phyloP scores from a whole-genome alignment of 1,140 invertebrate genomes.

The Cepaea nemoralis region DNA sequence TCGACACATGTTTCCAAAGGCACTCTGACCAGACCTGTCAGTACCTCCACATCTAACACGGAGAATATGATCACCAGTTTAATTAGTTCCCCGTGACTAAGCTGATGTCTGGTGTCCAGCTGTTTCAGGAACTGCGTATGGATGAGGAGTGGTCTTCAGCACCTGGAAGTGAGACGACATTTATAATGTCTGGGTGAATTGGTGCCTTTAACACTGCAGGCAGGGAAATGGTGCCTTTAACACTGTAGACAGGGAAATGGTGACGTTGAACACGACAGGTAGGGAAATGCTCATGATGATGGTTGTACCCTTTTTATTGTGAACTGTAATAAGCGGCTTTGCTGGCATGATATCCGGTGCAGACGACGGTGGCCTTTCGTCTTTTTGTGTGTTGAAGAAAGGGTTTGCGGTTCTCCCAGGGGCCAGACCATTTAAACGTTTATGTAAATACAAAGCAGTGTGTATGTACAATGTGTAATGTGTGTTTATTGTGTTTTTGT shows the following conservation, averaged over 20 bases:
- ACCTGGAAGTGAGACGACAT: slow-evolving; percentile 96
- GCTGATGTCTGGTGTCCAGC: slow-evolving; percentile 99
- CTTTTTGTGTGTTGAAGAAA: too few relatives aligned
- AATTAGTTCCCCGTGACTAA: slow-evolving; percentile 99
- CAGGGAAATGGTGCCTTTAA: too few relatives aligned
- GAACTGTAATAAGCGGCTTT: slow-evolving; percentile 92
- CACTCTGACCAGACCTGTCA: slow-evolving; percentile 98
- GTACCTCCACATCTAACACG: slow-evolving; percentile 99
- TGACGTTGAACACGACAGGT: too few relatives aligned
- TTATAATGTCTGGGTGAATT: slow-evolving; percentile 97
- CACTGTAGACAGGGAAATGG: too few relatives aligned
- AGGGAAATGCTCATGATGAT: slow-evolving; percentile 82
- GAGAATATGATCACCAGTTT: slow-evolving; percentile 99
- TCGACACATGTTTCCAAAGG: slow-evolving; percentile 99
- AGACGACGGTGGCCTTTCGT: too few relatives aligned
- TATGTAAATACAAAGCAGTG: too few relatives aligned
- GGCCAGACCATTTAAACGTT: too few relatives aligned
- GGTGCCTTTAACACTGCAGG: slow-evolving; percentile 97
- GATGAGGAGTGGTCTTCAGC: slow-evolving; percentile 94
- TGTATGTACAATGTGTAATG: too few relatives aligned
- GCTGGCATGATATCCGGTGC: too few relatives aligned
- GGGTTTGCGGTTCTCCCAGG: too few relatives aligned
- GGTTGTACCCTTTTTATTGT: slow-evolving; percentile 92
- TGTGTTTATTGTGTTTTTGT: too few relatives aligned
- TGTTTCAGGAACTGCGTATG: slow-evolving; percentile 96